Conservation (phyloP, 2,113 vertebrate genomes). For the Cebidichthys violaceus region DNA sequence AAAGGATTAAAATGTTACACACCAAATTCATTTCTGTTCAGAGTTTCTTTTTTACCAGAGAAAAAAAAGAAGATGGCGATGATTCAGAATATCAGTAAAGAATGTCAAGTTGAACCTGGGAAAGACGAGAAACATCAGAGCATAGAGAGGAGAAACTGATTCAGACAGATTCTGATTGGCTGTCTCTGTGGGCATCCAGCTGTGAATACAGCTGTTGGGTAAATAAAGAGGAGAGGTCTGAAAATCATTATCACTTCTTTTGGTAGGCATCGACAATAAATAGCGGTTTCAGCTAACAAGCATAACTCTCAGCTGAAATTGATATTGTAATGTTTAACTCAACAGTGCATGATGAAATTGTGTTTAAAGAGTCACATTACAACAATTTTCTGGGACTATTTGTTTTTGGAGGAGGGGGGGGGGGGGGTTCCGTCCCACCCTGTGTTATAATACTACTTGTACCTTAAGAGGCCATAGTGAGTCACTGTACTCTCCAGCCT, state of each 20-base stretch:
- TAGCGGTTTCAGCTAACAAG: constrained; percentile 42
- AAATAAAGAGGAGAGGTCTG: constrained; percentile 48
- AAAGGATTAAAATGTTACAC: neutral
- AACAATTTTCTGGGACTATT: constrained; percentile 13
- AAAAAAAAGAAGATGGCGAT: neutral
- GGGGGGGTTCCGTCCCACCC: neutral
- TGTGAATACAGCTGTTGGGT: constrained; percentile 57
- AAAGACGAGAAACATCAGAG: constrained; percentile 1
- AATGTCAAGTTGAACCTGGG: constrained; percentile 4
- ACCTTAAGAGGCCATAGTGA: neutral
- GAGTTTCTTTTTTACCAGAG: neutral
- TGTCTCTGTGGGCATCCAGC: constrained; percentile 39
- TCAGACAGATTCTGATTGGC: constrained; percentile 35
- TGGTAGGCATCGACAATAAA: constrained; percentile 18
- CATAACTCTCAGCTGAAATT: constrained; percentile 42
- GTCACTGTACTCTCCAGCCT: too few species aligned
- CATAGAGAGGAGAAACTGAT: neutral
- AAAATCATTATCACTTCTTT: constrained; percentile 56
- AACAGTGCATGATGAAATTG: constrained; percentile 18
- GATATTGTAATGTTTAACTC: constrained; percentile 48
- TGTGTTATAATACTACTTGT: neutral
- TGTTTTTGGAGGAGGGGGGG: neutral
- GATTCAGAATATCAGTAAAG: neutral
- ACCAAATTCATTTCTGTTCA: neutral
- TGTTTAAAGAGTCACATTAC: constrained; percentile 15